Conservation (phyloP, 2,888 invertebrate species). For the Cyclophora albipunctata region DNA sequence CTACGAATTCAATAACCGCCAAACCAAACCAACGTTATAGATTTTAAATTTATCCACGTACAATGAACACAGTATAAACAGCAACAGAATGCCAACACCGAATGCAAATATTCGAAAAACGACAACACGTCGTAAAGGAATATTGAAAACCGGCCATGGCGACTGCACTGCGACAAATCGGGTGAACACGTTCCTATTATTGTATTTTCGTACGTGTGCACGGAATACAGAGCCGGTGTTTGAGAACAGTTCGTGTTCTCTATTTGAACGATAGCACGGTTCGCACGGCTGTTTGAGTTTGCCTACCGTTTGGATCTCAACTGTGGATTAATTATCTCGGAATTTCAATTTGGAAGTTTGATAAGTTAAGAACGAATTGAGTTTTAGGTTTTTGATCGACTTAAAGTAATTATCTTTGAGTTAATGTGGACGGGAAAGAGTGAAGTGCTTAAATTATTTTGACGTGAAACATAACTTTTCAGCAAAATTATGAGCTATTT, state of each 20-base stretch:
- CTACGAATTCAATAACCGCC: too few species aligned
- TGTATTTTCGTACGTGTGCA: slow-evolving; percentile 45
- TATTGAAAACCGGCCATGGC: slow-evolving; percentile 46
- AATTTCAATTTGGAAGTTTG: too few species aligned
- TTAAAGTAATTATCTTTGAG: too few species aligned
- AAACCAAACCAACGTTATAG: too few species aligned
- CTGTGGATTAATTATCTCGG: too few species aligned
- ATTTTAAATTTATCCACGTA: too few species aligned
- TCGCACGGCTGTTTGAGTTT: slow-evolving; percentile 34
- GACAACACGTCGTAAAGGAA: slow-evolving; percentile 25
- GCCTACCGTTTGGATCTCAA: neutral
- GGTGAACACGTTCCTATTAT: slow-evolving; percentile 60
- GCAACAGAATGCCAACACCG: slow-evolving; percentile 3
- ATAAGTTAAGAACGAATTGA: too few species aligned
- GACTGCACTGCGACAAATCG: slow-evolving; percentile 67
- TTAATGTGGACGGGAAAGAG: too few species aligned
- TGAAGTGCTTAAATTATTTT: too few species aligned
- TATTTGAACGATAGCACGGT: slow-evolving; percentile 43
- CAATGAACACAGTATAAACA: slow-evolving; percentile 6
- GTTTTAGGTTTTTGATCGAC: too few species aligned
- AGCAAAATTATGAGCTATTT: too few species aligned
- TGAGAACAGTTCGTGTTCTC: slow-evolving; percentile 17
- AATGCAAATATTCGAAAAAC: slow-evolving; percentile 3
- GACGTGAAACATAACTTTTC: too few species aligned
- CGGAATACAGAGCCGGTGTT: slow-evolving; percentile 30